Evolutionary conservation across 2,797 vertebrate species (phyloP).

Genomic region (Spinus olivaceus): DNA sequence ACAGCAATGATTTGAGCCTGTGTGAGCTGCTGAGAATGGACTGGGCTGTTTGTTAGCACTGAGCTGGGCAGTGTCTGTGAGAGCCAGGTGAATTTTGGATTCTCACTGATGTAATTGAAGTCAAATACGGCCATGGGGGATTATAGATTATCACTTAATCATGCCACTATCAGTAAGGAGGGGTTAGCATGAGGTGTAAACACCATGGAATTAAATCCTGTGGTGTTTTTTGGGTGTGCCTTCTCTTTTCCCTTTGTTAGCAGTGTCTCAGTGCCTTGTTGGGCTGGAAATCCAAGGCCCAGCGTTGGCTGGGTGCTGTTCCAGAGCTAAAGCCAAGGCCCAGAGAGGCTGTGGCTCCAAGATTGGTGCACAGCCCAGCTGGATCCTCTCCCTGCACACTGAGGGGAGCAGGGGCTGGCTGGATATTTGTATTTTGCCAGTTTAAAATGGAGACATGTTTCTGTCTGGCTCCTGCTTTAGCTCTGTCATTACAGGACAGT

Average conservation of each 20-base stretch:
- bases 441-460: background rate
- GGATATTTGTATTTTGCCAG: background rate
- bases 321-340: background rate
- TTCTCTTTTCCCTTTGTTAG: background rate
- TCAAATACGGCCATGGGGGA: background rate
- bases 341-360: background rate
- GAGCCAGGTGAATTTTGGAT: background rate
- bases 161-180: background rate
- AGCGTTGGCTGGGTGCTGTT: rapidly evolving
- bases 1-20: background rate
- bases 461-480: background rate
- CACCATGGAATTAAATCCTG: background rate
- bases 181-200: background rate
- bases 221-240: background rate
- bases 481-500: rapidly evolving
- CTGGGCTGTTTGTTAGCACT: background rate
- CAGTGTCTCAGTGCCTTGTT: background rate
- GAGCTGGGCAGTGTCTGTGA: background rate
- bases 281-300: background rate
- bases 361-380: rapidly evolving
- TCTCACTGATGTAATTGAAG: background rate
- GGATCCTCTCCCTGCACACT: background rate
- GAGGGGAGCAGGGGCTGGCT: background rate
- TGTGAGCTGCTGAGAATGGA: too few species aligned
- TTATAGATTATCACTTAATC: background rate